A percentile compares a stretch with the other conserved stretches of the same genome.
Conservation (phyloP, 2,797 vertebrate genomes). For the Ctenopoma kingsleyae region DNA sequence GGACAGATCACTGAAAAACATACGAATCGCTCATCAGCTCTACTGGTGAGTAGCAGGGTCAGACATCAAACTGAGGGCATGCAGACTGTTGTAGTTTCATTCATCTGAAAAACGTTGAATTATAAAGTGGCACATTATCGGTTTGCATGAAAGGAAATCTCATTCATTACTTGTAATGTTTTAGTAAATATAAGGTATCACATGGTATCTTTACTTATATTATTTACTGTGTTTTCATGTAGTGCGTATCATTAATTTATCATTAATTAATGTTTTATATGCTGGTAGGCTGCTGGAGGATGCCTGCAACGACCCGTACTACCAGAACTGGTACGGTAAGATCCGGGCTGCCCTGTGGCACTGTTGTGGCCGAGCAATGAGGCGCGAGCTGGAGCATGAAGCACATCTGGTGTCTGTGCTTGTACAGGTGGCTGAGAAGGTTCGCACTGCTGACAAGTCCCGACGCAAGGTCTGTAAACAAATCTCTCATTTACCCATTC, state of each 20-base stretch:
- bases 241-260: not conserved
- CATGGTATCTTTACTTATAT: not conserved
- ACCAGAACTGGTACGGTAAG: slow-evolving; percentile 91
- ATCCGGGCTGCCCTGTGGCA: slow-evolving; percentile 89
- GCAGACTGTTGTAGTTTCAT: not conserved
- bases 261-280: not conserved
- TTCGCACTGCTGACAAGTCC: slow-evolving; percentile 84
- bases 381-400: slow-evolving; percentile 90
- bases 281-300: slow-evolving; percentile 91
- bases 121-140: too few relatives aligned
- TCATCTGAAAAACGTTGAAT: not conserved
- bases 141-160: not conserved
- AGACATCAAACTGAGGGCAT: not conserved
- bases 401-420: slow-evolving; percentile 86
- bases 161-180: not conserved
- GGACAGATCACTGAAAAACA: slow-evolving; percentile 84
- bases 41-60: slow-evolving; percentile 85
- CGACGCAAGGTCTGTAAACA: slow-evolving; percentile 87
- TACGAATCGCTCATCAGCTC: slow-evolving; percentile 87
- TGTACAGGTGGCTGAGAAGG: slow-evolving; percentile 86
- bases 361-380: slow-evolving; percentile 89
- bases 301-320: slow-evolving; percentile 86
- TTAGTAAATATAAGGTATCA: not conserved
- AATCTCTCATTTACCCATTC: not conserved
- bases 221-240: not conserved